A percentile compares a stretch with the other conserved stretches of the same genome.
Evolutionary conservation across 1,140 invertebrate genomes (phyloP).

Genomic region (Pseudomyrmex flavicornis): DNA sequence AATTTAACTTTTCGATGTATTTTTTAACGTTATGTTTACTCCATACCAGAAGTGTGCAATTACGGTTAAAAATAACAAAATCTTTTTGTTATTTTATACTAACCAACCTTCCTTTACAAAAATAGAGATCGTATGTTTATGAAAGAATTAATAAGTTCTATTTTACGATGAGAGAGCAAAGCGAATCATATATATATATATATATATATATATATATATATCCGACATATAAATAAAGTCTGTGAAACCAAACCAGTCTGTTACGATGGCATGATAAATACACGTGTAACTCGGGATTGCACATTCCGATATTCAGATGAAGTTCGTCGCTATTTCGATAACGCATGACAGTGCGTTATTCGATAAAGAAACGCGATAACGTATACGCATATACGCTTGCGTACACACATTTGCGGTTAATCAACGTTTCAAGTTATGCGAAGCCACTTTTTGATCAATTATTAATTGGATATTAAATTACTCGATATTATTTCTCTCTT

Average conservation of each 20-base stretch:
- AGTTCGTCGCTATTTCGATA: slow-evolving; percentile 33
- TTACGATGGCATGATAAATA: not conserved
- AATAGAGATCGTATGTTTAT: not conserved
- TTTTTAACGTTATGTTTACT: not conserved
- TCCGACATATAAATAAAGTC: not conserved
- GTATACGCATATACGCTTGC: not conserved
- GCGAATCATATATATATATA: not conserved
- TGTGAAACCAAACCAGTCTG: not conserved
- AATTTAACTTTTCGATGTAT: not conserved
- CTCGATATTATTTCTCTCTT: slow-evolving; percentile 2
- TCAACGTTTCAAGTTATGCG: slow-evolving; percentile 34
- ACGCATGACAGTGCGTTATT: slow-evolving; percentile 10
- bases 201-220: not conserved
- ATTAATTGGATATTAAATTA: slow-evolving; percentile 54
- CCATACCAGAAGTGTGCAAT: no score
- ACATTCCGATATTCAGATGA: not conserved
- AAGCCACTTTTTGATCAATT: slow-evolving; percentile 9
- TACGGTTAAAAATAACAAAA: not conserved
- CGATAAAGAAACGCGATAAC: slow-evolving; percentile 34
- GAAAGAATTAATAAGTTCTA: not conserved
- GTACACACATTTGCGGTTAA: slow-evolving; percentile 22
- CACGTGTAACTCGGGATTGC: slow-evolving; percentile 18
- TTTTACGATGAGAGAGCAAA: not conserved
- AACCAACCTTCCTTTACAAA: not conserved
- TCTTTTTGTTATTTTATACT: not conserved